Conservation (phyloP, 2,888 invertebrate species). For the Cataglyphis rosenhaueri region DNA sequence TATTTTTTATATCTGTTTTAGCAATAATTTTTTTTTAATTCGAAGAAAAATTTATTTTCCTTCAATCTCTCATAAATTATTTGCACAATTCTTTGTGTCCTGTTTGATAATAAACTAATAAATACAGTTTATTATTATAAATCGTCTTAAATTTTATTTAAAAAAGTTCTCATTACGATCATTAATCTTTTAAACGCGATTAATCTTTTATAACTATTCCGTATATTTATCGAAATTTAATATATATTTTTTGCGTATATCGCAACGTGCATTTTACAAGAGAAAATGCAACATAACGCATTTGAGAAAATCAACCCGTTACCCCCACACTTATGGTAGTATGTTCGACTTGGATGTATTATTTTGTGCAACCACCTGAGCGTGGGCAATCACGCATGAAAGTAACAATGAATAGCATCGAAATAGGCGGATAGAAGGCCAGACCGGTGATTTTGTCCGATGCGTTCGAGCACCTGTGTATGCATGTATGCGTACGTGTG, state of each 20-base stretch:
- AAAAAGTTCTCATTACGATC: neutral
- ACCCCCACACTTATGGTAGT: conserved; percentile 4
- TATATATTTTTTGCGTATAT: neutral
- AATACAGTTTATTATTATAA: neutral
- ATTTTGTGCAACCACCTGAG: conserved; percentile 56
- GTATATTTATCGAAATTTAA: neutral
- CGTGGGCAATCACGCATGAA: conserved; percentile 60
- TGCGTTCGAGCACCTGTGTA: conserved; percentile 31
- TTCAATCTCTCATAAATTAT: neutral
- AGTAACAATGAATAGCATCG: conserved; percentile 67
- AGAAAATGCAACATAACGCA: conserved; percentile 42
- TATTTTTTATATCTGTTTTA: neutral
- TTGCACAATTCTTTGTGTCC: neutral
- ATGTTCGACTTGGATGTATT: conserved; percentile 57
- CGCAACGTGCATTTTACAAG: conserved; percentile 27
- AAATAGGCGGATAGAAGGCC: conserved; percentile 59
- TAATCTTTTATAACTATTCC: neutral
- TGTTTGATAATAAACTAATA: neutral
- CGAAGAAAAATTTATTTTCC: neutral
- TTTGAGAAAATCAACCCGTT: conserved; percentile 49
- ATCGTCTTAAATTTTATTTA: neutral
- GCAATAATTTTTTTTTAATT: neutral
- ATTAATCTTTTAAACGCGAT: neutral
- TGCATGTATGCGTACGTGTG: neutral
- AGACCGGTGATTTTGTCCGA: conserved; percentile 69